Percentiles rank a stretch among this genome's conserved stretches.
These are phyloP conservation scores for Pseudococcus viburni DNA, from an alignment of 2,888 invertebrate genomes.

Conservation along the genomic window DNA sequence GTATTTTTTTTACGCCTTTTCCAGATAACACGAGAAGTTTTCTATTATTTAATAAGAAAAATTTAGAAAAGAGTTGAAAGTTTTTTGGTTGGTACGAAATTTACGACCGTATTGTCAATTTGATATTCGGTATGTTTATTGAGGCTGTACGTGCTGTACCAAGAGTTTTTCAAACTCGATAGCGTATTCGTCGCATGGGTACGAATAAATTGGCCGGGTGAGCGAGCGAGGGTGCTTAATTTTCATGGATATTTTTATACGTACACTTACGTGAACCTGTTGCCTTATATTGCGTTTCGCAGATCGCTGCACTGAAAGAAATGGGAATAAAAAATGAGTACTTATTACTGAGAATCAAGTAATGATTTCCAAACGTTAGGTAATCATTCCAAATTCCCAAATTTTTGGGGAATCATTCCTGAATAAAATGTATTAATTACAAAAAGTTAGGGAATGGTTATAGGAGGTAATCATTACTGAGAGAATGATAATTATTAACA, in stretches of 20 bases:
- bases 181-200: background rate
- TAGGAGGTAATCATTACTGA: no score
- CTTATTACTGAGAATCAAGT: no score
- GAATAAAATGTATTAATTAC: no score
- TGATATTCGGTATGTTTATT: constrained; percentile 39
- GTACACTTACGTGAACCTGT: background rate
- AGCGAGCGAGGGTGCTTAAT: background rate
- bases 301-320: no score
- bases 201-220: background rate
- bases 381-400: no score
- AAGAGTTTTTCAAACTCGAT: background rate
- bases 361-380: no score
- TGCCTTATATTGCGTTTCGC: background rate
- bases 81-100: constrained; percentile 10
- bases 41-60: constrained; percentile 46
- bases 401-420: no score
- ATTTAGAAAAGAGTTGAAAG: constrained; percentile 16
- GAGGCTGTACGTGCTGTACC: background rate
- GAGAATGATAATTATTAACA: no score
- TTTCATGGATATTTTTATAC: background rate
- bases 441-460: no score
- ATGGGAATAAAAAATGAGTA: no score
- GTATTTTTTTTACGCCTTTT: constrained; percentile 33
- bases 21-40: constrained; percentile 18
- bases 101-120: constrained; percentile 31